Evolutionary conservation across 1,140 invertebrate species (phyloP), one percentile per base, ranked within the genome.

Genomic region (Tetramorium parvispinum): DNA sequence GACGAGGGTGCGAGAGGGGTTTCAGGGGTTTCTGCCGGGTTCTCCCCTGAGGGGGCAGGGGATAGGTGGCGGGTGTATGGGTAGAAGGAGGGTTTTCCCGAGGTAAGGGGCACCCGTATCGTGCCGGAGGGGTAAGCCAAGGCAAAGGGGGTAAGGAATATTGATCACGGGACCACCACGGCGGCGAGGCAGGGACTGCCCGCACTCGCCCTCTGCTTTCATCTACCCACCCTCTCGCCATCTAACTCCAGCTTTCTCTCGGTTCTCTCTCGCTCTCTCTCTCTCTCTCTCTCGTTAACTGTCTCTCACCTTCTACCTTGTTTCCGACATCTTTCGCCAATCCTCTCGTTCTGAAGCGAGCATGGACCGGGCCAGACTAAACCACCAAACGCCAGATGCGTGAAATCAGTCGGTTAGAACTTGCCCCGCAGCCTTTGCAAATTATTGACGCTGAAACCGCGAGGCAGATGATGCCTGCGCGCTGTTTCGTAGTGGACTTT

Each of bases 1-100:
- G 96, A 96, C 95, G 93, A 95, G 95, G 95, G 95, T 95, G 94
- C 93, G 92, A 95, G 93, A 93, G 93, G 93, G 94, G 93, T 92
- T 93, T 92, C 92, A 92, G 91, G 92, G 93, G 93, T 92, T 93
- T 92, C 91, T 90, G 89, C 89, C 89, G 91, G 92, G 87, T 91
- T 92, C 90, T 93, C 89, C 86, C 61, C 86, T 65, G 57, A 79
- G 49, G 88, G 86, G 75, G 79, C 53, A 85, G 82, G 79, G 83
- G 82, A 68, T 70, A 85, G 87, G 73, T 77, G 78, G 85, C 76
- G 87, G 91, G 85, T 71, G 87, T 82, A 73, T 81, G 88, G 53
- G 82, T 78, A 66, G 88, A 89, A 88, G 89, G 88, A 89, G 89
- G 86, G 86, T 88, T 85, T 91, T 85, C 86, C 89, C 85, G 91